A percentile compares a stretch with the other conserved stretches of the same genome.
phyloP scores from a whole-genome alignment of 2,797 vertebrate species.

The Leptatherina wallacei region DNA sequence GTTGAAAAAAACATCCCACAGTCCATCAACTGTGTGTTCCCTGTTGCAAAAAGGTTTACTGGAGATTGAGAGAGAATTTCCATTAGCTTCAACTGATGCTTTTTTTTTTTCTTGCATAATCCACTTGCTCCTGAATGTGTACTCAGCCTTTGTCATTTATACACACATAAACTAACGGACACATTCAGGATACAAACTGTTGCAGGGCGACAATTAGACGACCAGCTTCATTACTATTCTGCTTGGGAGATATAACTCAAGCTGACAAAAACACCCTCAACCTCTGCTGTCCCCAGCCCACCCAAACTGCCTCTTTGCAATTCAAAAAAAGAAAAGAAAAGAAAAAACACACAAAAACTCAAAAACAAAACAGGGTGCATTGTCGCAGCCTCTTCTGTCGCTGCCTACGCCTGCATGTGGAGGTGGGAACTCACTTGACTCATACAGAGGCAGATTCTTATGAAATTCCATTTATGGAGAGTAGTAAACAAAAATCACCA shows the following conservation, averaged over 20 bases:
- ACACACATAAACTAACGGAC: constrained; percentile 32
- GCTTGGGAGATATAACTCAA: constrained; percentile 26
- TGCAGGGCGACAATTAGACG: constrained; percentile 54
- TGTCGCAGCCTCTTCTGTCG: constrained; percentile 63
- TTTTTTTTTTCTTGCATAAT: not conserved
- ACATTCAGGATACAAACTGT: constrained; percentile 41
- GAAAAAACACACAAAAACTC: constrained; percentile 37
- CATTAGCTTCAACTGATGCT: not conserved
- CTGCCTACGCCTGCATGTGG: constrained; percentile 67
- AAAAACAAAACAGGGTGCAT: constrained; percentile 48
- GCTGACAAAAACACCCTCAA: constrained; percentile 53
- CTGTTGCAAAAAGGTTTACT: not conserved
- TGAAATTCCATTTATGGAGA: constrained; percentile 46
- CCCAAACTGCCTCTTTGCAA: constrained; percentile 62
- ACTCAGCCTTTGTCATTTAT: constrained; percentile 40
- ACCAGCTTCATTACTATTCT: constrained; percentile 66
- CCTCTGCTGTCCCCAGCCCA: constrained; percentile 58
- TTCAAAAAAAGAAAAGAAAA: constrained; percentile 15
- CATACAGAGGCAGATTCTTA: constrained; percentile 52
- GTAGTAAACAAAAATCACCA: constrained; percentile 45
- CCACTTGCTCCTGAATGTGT: constrained; percentile 19
- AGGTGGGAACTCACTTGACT: constrained; percentile 72
- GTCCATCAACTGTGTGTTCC: not conserved
- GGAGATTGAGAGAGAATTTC: not conserved
- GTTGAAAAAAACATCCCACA: not conserved